Conservation (phyloP, 2,888 invertebrate genomes). For the Stegophylla sp. region DNA sequence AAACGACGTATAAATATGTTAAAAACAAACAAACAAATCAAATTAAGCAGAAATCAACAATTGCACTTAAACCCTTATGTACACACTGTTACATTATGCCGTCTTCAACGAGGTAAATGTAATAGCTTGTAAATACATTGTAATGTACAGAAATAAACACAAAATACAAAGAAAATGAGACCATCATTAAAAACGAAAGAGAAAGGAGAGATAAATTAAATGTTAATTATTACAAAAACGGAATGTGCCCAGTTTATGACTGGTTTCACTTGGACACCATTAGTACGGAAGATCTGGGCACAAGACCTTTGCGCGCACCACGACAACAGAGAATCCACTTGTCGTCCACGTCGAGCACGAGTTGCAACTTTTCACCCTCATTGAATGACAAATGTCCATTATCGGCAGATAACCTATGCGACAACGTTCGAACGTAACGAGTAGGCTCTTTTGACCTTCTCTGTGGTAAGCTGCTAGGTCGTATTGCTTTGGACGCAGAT, state of each 20-base stretch:
- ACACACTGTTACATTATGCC: constrained; percentile 3
- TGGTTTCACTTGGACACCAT: constrained; percentile 44
- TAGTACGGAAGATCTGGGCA: constrained; percentile 74
- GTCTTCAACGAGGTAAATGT: constrained; percentile 3
- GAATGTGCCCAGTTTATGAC: constrained; percentile 33
- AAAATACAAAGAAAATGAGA: constrained; percentile 57
- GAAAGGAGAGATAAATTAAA: constrained; percentile 23
- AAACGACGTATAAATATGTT: constrained; percentile 1
- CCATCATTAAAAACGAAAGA: constrained; percentile 45
- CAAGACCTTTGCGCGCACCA: constrained; percentile 79
- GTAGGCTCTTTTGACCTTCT: constrained; percentile 64
- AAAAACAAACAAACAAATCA: constrained; percentile 2
- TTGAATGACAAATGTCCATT: constrained; percentile 80
- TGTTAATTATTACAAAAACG: constrained; percentile 23
- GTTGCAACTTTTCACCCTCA: constrained; percentile 76
- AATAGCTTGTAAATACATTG: constrained; percentile 35
- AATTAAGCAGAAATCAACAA: constrained; percentile 26
- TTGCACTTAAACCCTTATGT: constrained; percentile 26
- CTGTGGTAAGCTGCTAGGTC: constrained; percentile 77
- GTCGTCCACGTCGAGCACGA: constrained; percentile 78
- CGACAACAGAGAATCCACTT: constrained; percentile 79
- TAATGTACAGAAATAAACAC: constrained; percentile 49
- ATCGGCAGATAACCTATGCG: constrained; percentile 78
- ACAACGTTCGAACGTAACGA: constrained; percentile 75
- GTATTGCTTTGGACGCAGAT: constrained; percentile 64